phyloP scores from a whole-genome alignment of 1,140 invertebrate genomes.

The Melipona quadrifasciata region DNA sequence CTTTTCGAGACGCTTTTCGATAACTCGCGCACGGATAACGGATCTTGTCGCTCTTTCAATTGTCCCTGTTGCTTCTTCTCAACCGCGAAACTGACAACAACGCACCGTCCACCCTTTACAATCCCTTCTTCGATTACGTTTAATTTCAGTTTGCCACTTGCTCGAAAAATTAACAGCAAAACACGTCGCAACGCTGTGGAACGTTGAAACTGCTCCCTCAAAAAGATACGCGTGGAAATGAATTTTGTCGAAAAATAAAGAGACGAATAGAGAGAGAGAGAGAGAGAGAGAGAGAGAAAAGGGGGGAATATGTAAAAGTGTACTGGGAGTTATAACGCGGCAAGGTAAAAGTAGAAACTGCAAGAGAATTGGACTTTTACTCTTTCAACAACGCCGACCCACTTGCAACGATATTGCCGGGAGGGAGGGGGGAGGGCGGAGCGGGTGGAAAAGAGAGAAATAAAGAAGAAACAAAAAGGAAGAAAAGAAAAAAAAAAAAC shows the following conservation, averaged over 20 bases:
- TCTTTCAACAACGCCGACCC: background rate
- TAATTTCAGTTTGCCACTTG: background rate
- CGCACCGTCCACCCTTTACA: background rate
- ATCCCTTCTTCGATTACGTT: background rate
- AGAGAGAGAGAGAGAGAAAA: too few species aligned
- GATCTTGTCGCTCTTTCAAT: too few species aligned
- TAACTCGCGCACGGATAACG: too few species aligned
- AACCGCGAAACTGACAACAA: too few species aligned
- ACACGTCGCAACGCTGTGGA: background rate
- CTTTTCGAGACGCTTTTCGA: background rate
- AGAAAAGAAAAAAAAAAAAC: background rate
- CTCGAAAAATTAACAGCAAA: background rate
- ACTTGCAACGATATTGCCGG: slow-evolving; percentile 8
- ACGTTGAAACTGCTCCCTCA: background rate
- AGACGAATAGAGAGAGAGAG: too few species aligned
- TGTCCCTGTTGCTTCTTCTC: too few species aligned
- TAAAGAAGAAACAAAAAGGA: too few species aligned
- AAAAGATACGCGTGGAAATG: background rate
- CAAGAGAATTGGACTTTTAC: background rate
- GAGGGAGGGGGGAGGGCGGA: too few species aligned
- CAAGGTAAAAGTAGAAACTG: slow-evolving; percentile 5
- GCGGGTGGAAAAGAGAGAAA: too few species aligned
- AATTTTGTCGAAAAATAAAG: background rate
- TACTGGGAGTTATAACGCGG: background rate
- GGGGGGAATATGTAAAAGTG: background rate